Percentiles rank a stretch among this genome's conserved stretches.
Conservation (phyloP, 2,797 vertebrate species). For the Masticophis lateralis region DNA sequence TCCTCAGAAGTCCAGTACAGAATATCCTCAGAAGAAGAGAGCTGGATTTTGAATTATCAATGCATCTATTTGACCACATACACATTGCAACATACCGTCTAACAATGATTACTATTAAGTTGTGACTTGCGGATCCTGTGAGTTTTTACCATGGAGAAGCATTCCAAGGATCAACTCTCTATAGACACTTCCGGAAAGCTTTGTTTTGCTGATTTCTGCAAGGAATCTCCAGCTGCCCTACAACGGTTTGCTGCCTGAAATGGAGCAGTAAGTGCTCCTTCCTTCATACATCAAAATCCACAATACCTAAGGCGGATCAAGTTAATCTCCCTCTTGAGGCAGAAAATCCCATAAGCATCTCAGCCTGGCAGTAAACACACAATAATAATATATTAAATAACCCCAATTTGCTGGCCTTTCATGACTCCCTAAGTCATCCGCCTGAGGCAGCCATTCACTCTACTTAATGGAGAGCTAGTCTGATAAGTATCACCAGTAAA, state of each 20-base stretch:
- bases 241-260: background rate
- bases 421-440: background rate
- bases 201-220: background rate
- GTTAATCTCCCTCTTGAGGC: background rate
- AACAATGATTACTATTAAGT: background rate
- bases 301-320: background rate
- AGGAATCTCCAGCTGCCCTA: background rate
- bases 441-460: background rate
- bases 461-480: background rate
- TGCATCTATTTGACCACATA: background rate
- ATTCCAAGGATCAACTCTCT: background rate
- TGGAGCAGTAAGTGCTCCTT: background rate
- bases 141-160: background rate
- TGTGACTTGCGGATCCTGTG: background rate
- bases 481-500: background rate
- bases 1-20: background rate
- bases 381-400: background rate
- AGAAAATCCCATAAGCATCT: background rate
- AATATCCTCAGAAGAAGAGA: background rate
- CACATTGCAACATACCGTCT: background rate
- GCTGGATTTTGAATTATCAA: background rate
- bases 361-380: background rate
- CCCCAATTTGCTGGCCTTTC: background rate
- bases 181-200: background rate
- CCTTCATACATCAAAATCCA: background rate